Conservation (phyloP, 2,797 vertebrate species). For the Siniperca obscura region DNA sequence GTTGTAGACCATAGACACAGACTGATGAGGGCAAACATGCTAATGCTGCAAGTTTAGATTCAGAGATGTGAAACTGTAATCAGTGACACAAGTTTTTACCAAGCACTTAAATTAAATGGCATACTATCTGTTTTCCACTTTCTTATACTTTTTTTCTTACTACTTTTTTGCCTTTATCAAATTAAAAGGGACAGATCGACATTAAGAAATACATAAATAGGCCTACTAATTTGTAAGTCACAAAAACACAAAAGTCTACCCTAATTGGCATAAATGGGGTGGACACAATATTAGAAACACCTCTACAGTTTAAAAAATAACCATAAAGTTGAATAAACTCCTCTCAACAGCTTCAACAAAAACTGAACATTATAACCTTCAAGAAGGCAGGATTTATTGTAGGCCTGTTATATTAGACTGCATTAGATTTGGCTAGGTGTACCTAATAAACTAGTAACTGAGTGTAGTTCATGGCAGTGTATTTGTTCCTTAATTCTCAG, state of each 20-base stretch:
- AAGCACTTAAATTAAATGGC: not conserved
- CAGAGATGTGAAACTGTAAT: slow-evolving; percentile 5
- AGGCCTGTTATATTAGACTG: not conserved
- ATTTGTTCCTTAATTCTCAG: not conserved
- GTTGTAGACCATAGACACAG: slow-evolving; percentile 22
- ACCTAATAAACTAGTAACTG: not conserved
- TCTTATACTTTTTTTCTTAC: not conserved
- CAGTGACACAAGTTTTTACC: not conserved
- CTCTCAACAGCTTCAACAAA: not conserved
- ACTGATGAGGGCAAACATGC: slow-evolving; percentile 15
- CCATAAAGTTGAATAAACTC: not conserved
- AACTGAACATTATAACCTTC: not conserved
- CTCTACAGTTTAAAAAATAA: not conserved
- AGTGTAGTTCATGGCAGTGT: not conserved
- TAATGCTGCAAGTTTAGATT: slow-evolving; percentile 19
- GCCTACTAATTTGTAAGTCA: not conserved
- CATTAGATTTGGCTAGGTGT: not conserved
- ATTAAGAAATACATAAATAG: not conserved
- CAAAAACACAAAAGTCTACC: slow-evolving; percentile 17
- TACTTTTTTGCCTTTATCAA: not conserved
- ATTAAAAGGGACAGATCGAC: not conserved
- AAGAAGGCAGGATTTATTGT: not conserved
- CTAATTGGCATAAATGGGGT: slow-evolving; percentile 6
- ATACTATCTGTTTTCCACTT: not conserved
- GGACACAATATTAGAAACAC: slow-evolving; percentile 12